Conservation (phyloP, 2,888 invertebrate species). For the Himalopsyche anomala region DNA sequence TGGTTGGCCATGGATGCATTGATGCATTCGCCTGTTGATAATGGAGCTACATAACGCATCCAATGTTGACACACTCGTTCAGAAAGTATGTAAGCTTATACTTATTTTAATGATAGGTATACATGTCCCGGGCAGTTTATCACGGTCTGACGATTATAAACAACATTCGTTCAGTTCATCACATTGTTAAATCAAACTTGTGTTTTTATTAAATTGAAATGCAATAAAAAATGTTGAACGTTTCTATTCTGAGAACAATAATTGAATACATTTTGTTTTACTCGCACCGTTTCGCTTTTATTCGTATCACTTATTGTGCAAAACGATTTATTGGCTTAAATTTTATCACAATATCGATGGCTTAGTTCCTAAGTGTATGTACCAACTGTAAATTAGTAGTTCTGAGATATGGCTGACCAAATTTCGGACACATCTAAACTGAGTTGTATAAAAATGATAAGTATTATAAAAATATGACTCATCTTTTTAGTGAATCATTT, state of each 20-base stretch:
- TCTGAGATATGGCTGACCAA: too few species aligned
- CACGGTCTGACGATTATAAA: conserved; percentile 23
- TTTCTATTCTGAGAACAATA: not conserved
- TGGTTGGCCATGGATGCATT: not conserved
- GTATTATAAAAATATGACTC: too few species aligned
- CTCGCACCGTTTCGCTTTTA: conserved; percentile 14
- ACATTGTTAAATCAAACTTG: conserved; percentile 11
- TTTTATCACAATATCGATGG: too few species aligned
- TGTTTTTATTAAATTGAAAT: conserved; percentile 18
- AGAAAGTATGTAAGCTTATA: conserved; percentile 9
- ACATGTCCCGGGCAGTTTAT: conserved; percentile 10
- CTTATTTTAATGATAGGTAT: conserved; percentile 19
- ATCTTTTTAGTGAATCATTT: too few species aligned
- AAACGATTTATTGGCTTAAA: too few species aligned
- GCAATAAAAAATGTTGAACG: not conserved
- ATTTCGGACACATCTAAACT: too few species aligned
- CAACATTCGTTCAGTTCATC: conserved; percentile 19
- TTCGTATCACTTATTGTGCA: too few species aligned
- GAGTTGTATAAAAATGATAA: too few species aligned
- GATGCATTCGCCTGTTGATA: conserved; percentile 10
- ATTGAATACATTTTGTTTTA: not conserved
- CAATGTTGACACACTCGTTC: conserved; percentile 26
- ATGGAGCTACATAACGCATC: not conserved
- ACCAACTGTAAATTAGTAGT: too few species aligned
- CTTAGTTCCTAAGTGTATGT: too few species aligned